These are phyloP conservation scores for Megaceryle torquata DNA, from an alignment of 2,113 vertebrate species.

Conservation along the genomic window DNA sequence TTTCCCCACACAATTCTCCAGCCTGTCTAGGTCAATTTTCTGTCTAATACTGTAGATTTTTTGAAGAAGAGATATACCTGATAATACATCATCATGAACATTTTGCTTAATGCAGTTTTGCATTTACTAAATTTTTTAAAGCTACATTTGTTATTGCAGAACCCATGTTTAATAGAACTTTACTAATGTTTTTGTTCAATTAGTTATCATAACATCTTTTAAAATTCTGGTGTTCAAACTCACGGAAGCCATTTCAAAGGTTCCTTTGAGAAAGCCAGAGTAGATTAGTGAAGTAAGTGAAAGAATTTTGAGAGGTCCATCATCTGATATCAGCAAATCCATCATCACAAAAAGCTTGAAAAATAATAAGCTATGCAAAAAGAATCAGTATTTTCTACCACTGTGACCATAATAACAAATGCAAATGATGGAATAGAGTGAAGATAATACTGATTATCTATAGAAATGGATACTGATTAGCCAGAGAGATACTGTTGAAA, in stretches of 20 bases:
- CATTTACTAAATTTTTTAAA: neutral
- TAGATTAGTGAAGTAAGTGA: neutral
- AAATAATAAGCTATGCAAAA: neutral
- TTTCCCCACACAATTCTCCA: too few species aligned
- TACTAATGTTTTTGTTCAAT: constrained; percentile 28
- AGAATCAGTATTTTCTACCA: neutral
- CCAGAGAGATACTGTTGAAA: neutral
- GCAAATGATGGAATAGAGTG: neutral
- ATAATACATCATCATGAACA: neutral
- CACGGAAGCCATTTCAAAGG: neutral
- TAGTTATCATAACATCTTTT: neutral
- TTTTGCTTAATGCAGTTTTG: neutral
- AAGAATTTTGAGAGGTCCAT: neutral
- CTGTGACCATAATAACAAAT: neutral
- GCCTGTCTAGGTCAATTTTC: neutral
- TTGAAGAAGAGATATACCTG: neutral
- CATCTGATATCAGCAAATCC: neutral
- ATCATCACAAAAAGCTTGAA: neutral
- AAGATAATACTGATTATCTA: neutral
- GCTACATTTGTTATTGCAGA: neutral
- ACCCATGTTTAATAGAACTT: neutral
- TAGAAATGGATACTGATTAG: neutral
- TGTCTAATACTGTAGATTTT: neutral
- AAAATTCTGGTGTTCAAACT: constrained; percentile 21
- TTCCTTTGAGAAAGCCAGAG: constrained; percentile 16